A percentile compares a stretch with the other conserved stretches of the same genome.
These are phyloP conservation scores for Scolopax bukidnonensis DNA, from an alignment of 2,797 vertebrate species.

Conservation along the genomic window DNA sequence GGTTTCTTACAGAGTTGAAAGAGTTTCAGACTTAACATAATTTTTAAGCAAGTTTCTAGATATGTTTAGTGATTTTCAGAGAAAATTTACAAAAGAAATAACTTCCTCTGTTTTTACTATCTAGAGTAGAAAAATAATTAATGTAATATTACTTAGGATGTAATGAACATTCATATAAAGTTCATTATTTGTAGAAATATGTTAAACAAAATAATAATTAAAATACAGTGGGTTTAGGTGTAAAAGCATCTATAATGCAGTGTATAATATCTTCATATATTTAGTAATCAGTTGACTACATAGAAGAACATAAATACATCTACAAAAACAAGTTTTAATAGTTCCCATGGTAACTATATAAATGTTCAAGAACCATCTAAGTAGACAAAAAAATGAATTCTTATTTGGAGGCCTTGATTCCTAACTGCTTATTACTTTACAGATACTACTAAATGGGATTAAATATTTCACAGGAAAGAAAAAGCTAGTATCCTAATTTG, in stretches of 20 bases:
- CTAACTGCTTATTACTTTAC: neutral
- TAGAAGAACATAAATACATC: neutral
- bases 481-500: neutral
- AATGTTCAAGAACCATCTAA: neutral
- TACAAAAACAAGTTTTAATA: neutral
- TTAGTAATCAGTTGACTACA: neutral
- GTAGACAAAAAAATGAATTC: neutral
- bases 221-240: neutral
- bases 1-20: neutral
- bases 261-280: neutral
- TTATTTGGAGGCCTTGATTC: neutral
- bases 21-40: neutral
- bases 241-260: neutral
- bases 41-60: neutral
- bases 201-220: neutral
- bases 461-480: neutral
- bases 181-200: neutral
- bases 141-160: neutral
- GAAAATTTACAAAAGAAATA: neutral
- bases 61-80: neutral
- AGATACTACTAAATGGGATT: neutral
- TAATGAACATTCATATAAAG: neutral
- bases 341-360: neutral
- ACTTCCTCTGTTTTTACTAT: neutral
- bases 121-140: neutral